phyloP scores from a whole-genome alignment of 2,888 invertebrate genomes.

The Lysandra bellargus region DNA sequence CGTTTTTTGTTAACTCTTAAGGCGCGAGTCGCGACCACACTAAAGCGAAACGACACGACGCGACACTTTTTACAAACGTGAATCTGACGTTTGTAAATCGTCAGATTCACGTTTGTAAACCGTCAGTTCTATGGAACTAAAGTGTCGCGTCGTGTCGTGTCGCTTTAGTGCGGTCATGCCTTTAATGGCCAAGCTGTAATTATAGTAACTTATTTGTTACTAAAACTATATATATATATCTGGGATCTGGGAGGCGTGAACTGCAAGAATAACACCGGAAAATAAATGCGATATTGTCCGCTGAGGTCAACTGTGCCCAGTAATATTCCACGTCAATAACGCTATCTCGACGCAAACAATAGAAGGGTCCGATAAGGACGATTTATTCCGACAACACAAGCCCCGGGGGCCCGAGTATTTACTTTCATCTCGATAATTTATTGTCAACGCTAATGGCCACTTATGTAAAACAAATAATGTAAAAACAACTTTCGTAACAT shows the following conservation, averaged over 20 bases:
- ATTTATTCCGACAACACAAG: slow-evolving; percentile 54
- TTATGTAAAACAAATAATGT: not conserved
- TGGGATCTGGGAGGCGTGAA: not conserved
- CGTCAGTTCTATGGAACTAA: too few species aligned
- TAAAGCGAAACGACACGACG: too few species aligned
- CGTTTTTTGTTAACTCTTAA: too few species aligned
- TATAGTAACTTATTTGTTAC: not conserved
- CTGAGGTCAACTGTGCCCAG: slow-evolving; percentile 43
- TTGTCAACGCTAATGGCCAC: not conserved
- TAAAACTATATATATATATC: not conserved
- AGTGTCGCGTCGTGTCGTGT: too few species aligned
- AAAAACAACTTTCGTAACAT: not conserved
- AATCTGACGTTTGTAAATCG: too few species aligned
- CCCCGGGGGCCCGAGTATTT: slow-evolving; percentile 52
- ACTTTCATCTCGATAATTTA: slow-evolving; percentile 37
- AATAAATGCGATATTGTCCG: slow-evolving; percentile 5
- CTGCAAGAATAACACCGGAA: slow-evolving; percentile 1
- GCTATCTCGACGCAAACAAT: slow-evolving; percentile 74
- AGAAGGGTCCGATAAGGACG: slow-evolving; percentile 56
- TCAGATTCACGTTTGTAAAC: too few species aligned
- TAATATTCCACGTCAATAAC: slow-evolving; percentile 75
- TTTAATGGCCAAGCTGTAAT: too few species aligned
- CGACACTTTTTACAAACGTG: too few species aligned
- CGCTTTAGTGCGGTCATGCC: too few species aligned
- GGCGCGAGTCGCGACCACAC: too few species aligned